Evolutionary conservation across 2,888 invertebrate genomes (phyloP), one percentile per base, ranked within the genome.

Genomic region (Athalia circularis): DNA sequence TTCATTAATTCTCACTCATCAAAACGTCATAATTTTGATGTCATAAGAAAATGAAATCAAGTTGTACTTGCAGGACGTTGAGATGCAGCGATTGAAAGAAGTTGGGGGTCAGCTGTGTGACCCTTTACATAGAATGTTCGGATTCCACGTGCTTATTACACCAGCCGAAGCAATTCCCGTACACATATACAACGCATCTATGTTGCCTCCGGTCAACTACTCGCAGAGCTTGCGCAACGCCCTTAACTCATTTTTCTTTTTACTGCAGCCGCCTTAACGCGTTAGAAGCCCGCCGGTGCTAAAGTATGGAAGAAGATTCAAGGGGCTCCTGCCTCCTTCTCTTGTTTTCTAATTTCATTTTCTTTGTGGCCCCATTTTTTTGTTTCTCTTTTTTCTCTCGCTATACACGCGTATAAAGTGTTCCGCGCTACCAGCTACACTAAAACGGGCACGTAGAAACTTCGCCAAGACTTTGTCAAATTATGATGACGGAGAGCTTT

Each of bases 121-220:
- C 72, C 59, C 72, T 57, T 47, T 57, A 13, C 59, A 15, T 15
- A n/a, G 15, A 59, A 59, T 72, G 72, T 57, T 72, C 59, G 45
- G 47, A 72, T 8, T 13, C 8, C 72, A 47, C 57, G 47, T 72
- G 57, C 59, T 57, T 59, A 47, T 68, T 52, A 13, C 43, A 59
- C 59, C 72, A 47, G 45, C 45, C 59, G 13, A 59, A 47, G 57
- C 72, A 47, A 13, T 47, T 13, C 59, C 57, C 47, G 72, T 57
- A 59, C 43, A 72, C 72, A 72, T 45, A 72, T 45, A 72, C 47
- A 45, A 57, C 72, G 59, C n/a, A 72, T 45, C 47, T 43, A 13
- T 47, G 59, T 57, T 59, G 45, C 59, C 57, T 59, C 47, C 13
- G 57, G 72, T 59, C 72, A 72, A 72, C 72, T 59, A 72, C 47